These are phyloP conservation scores for Cyclura pinguis DNA, from an alignment of 2,797 vertebrate species.

Conservation along the genomic window DNA sequence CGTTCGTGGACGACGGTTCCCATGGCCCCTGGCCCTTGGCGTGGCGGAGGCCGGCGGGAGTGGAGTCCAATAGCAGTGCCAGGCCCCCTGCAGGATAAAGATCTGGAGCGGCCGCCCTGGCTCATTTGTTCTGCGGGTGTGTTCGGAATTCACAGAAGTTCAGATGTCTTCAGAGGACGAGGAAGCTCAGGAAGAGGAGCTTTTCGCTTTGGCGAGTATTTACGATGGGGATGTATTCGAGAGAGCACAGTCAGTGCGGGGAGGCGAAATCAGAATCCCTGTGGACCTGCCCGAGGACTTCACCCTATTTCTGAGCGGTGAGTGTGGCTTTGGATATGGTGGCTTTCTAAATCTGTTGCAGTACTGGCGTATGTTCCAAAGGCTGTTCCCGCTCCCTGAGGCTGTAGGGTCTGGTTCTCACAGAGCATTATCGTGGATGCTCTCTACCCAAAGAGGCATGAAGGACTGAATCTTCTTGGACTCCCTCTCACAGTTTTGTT, in stretches of 20 bases:
- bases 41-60: too few relatives aligned
- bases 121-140: conserved; percentile 38
- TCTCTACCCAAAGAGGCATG: background rate
- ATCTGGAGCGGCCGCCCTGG: too few relatives aligned
- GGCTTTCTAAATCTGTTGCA: conserved; percentile 23
- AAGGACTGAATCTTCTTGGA: too few relatives aligned
- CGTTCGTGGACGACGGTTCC: too few relatives aligned
- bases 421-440: background rate
- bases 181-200: conserved; percentile 96
- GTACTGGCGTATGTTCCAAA: accelerated
- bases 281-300: conserved; percentile 91
- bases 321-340: conserved; percentile 60
- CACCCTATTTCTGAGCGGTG: conserved; percentile 89
- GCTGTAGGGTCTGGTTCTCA: background rate
- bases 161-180: conserved; percentile 94
- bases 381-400: background rate
- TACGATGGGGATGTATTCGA: conserved; percentile 94
- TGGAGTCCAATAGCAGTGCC: background rate
- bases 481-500: background rate
- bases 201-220: conserved; percentile 96
- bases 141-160: conserved; percentile 61
- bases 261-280: conserved; percentile 92
- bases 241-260: conserved; percentile 86
- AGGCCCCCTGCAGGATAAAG: too few relatives aligned
- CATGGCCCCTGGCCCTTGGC: too few relatives aligned